Evolutionary conservation across 2,797 vertebrate genomes (phyloP).

Genomic region (Dendrocincla tyrannina): DNA sequence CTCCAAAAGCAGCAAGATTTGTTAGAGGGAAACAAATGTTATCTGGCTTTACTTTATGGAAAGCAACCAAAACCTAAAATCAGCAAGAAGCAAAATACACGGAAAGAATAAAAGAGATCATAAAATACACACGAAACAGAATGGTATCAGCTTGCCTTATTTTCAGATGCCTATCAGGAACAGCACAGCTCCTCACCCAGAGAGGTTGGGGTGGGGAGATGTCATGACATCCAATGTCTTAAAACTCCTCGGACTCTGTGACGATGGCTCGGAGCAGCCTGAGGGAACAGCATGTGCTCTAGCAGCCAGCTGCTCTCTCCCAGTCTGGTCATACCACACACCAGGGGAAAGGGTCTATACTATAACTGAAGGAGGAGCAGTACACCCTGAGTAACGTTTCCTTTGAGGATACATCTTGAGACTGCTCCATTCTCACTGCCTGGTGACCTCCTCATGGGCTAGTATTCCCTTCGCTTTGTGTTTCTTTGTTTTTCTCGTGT

Average conservation of each 20-base stretch:
- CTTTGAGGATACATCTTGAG: not conserved
- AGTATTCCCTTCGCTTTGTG: not conserved
- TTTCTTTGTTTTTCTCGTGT: not conserved
- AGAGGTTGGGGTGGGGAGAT: not conserved
- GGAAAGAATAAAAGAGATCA: not conserved
- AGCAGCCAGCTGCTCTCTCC: not conserved
- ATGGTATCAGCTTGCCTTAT: not conserved
- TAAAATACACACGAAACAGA: not conserved
- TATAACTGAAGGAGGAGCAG: rapidly evolving
- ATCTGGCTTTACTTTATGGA: not conserved
- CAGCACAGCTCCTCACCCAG: not conserved
- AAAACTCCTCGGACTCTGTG: not conserved
- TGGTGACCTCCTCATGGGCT: not conserved
- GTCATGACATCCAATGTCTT: not conserved
- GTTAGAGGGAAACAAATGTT: not conserved
- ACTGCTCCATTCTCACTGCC: not conserved
- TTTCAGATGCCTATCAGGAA: not conserved
- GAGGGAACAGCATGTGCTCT: not conserved
- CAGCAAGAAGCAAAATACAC: not conserved
- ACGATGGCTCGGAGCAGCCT: not conserved
- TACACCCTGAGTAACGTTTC: not conserved
- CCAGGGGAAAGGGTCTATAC: not conserved
- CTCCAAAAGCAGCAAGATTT: not conserved
- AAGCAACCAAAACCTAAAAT: not conserved
- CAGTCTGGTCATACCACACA: no score